Percentiles rank a stretch among this genome's conserved stretches.
phyloP scores from a whole-genome alignment of 2,888 invertebrate genomes.

The Mesorhabditis sp. region DNA sequence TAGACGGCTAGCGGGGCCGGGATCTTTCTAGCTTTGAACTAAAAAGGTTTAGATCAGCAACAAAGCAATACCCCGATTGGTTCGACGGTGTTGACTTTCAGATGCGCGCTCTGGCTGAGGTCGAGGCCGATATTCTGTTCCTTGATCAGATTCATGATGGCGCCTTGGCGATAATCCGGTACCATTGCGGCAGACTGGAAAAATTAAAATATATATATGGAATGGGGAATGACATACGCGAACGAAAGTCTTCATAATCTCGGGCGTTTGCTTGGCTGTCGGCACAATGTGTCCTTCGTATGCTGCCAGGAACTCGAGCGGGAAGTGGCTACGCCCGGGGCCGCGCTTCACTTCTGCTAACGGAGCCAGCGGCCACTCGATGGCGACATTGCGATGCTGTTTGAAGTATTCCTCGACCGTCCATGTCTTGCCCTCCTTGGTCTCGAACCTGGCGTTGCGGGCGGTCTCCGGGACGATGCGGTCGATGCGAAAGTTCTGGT shows the following conservation, averaged over 20 bases:
- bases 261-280: neutral
- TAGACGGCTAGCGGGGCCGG: no score
- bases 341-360: neutral
- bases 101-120: no score
- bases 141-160: neutral
- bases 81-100: no score
- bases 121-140: neutral
- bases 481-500: neutral
- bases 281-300: neutral
- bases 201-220: neutral
- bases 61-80: no score
- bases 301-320: neutral
- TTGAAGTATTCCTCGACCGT: conserved; percentile 4
- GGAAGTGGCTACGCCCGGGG: neutral
- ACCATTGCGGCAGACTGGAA: neutral
- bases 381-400: neutral
- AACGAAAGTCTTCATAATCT: neutral
- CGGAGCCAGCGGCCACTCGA: neutral
- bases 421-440: neutral
- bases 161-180: neutral
- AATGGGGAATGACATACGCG: no score
- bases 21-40: no score
- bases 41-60: no score
- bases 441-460: neutral
- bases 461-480: neutral